phyloP scores from a whole-genome alignment of 2,888 invertebrate genomes.

The Mamestra brassicae region DNA sequence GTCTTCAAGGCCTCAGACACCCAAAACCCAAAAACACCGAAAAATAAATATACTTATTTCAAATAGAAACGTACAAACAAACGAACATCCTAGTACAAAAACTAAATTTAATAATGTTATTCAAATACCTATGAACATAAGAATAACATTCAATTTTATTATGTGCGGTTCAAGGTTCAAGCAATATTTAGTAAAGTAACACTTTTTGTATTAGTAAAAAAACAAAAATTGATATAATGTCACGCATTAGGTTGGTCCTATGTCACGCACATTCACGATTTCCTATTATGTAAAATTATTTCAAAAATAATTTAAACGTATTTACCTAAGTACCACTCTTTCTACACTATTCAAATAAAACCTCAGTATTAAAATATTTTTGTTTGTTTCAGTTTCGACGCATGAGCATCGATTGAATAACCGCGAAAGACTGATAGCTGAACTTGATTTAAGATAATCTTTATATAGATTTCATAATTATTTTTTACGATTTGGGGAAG shows the following conservation, averaged over 20 bases:
- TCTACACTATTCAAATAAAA: slow-evolving; percentile 5
- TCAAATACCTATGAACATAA: not conserved
- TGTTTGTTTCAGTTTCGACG: slow-evolving; percentile 26
- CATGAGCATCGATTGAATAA: slow-evolving; percentile 56
- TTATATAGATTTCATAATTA: slow-evolving; percentile 15
- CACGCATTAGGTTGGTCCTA: not conserved
- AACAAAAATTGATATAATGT: not conserved
- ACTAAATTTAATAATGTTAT: not conserved
- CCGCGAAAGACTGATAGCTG: slow-evolving; percentile 48
- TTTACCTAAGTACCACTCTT: slow-evolving; percentile 7
- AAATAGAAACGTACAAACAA: not conserved
- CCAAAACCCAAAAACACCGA: slow-evolving; percentile 1
- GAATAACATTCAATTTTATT: slow-evolving; percentile 16
- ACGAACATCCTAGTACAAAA: not conserved
- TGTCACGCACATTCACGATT: slow-evolving; percentile 11
- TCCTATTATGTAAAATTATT: not conserved
- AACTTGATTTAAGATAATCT: slow-evolving; percentile 30
- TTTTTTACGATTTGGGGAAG: slow-evolving; percentile 16
- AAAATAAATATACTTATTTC: not conserved
- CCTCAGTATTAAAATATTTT: not conserved
- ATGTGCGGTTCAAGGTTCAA: slow-evolving; percentile 35
- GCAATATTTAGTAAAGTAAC: slow-evolving; percentile 22
- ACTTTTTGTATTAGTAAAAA: slow-evolving; percentile 17
- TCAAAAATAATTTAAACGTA: slow-evolving; percentile 1
- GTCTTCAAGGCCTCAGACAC: not conserved